Base-by-base conservation (phyloP, 2,113 vertebrate species). In the Neomonachus schauinslandi region DNA sequence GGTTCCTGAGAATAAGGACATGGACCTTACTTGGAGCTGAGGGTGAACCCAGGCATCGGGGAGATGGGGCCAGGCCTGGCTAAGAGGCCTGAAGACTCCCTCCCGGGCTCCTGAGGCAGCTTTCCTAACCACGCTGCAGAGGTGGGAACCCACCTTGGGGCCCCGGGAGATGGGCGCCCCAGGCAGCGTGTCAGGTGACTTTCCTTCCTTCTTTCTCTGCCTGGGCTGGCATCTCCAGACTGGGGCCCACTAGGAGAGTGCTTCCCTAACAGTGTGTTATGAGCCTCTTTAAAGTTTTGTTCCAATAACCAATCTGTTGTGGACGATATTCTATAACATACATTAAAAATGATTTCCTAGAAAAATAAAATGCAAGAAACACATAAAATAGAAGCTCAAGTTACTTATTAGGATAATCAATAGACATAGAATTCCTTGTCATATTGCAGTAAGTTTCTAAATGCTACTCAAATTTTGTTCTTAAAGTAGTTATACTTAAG, bases 71-170 rank as follows among this genome's bases (percentile, higher is more conserved):
- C 0, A 80, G 49, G 6, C 72, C 87, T 82, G 46, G 12, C 28
- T 7, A 4, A 51, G 51, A 57, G 55, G 83, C 6, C 74, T 46
- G 10, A 14, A 42, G 42, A 67, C 24, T 7, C 12, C 51, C 7
- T 69, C 36, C 4, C 0, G 0, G 0, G n/a, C 33, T 82, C 53
- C 39, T 36, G 26, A 53, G 36, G 39, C 63, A 22, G 24, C 33
- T 87, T 92, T 86, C 33, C 55, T 55, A 15, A n/a, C 4, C 16
- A 22, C 6, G 4, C 14, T 65, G 22, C n/a, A 55, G 86, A 86
- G 49, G 2, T 49, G 16, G 42, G 65, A 10, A 5, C 6, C n/a
- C 18, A 2, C 31, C 4, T 0, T 4, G 1, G 57, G 1, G 14
- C 6, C 1, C 6, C 4, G 14, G 24, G 42, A 46, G 42, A 3